Evolutionary conservation across 35 echinoderm and acorn worm genomes (phyloP).

Genomic region (Apostichopus japonicus): DNA sequence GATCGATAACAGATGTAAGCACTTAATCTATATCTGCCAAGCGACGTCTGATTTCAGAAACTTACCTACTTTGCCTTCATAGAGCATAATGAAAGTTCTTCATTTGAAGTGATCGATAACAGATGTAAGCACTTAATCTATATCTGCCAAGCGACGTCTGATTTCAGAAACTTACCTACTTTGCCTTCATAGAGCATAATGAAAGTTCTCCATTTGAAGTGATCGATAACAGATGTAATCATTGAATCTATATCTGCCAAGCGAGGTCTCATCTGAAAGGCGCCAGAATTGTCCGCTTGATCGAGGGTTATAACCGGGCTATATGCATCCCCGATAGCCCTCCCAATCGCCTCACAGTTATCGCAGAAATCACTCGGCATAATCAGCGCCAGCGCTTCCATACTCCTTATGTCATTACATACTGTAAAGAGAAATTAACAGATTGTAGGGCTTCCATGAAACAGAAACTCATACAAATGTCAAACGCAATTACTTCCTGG

Average conservation of each 20-base stretch:
- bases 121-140: conserved; percentile 62
- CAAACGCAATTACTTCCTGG: too few relatives aligned
- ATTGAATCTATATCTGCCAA: conserved; percentile 65
- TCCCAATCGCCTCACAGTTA: conserved; percentile 59
- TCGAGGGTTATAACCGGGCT: conserved; percentile 67
- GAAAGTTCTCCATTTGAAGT: conserved; percentile 80
- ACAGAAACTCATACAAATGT: too few relatives aligned
- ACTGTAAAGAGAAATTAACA: conserved; percentile 27
- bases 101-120: conserved; percentile 82
- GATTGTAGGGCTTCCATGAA: neutral
- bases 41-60: too few relatives aligned
- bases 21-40: too few relatives aligned
- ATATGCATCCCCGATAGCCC: conserved; percentile 74
- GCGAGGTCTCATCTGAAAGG: conserved; percentile 75
- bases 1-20: too few relatives aligned
- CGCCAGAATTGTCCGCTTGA: conserved; percentile 65
- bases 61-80: conserved; percentile 76
- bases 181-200: conserved; percentile 78
- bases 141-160: conserved; percentile 49
- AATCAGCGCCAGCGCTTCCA: conserved; percentile 72
- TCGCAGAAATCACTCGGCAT: conserved; percentile 83
- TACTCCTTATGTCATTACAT: conserved; percentile 67
- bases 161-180: conserved; percentile 42
- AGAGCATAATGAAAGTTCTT: conserved; percentile 74
- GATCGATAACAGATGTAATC: conserved; percentile 66